Conservation (phyloP, 2,797 vertebrate genomes). For the Smutsia gigantea region DNA sequence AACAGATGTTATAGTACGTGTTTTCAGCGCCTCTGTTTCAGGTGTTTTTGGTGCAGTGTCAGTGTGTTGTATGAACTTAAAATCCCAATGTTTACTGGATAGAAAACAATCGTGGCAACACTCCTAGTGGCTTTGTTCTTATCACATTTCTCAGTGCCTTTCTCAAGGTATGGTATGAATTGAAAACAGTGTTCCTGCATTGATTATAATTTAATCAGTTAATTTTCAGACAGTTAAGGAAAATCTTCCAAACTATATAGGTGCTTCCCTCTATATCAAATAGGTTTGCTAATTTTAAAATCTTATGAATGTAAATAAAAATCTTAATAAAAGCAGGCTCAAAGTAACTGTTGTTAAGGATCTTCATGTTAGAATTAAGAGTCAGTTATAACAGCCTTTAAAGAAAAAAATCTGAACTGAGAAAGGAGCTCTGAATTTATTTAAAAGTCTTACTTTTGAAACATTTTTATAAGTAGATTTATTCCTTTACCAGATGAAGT, state of each 20-base stretch:
- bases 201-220: constrained; percentile 7
- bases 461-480: constrained; percentile 42
- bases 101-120: constrained; percentile 75
- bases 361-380: constrained; percentile 54
- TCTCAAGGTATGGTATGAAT: constrained; percentile 43
- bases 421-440: constrained; percentile 57
- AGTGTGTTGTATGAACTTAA: constrained; percentile 53
- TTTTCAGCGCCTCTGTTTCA: constrained; percentile 37
- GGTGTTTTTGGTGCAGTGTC: constrained; percentile 68
- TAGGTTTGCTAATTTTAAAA: constrained; percentile 1
- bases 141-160: constrained; percentile 19
- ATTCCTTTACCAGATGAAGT: constrained; percentile 57
- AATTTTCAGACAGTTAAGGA: constrained; percentile 52
- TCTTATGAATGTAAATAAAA: not conserved
- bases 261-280: constrained; percentile 46
- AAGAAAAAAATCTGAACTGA: constrained; percentile 28
- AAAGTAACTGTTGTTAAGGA: constrained; percentile 12
- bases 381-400: constrained; percentile 35
- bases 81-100: constrained; percentile 56
- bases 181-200: not conserved
- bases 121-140: not conserved
- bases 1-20: constrained; percentile 45
- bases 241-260: constrained; percentile 43
- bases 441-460: constrained; percentile 48
- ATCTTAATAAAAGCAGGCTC: constrained; percentile 39